Percentiles rank a stretch among this genome's conserved stretches.
phyloP scores from a whole-genome alignment of 92 coral and sea anemone genomes.

The Ricordea florida region DNA sequence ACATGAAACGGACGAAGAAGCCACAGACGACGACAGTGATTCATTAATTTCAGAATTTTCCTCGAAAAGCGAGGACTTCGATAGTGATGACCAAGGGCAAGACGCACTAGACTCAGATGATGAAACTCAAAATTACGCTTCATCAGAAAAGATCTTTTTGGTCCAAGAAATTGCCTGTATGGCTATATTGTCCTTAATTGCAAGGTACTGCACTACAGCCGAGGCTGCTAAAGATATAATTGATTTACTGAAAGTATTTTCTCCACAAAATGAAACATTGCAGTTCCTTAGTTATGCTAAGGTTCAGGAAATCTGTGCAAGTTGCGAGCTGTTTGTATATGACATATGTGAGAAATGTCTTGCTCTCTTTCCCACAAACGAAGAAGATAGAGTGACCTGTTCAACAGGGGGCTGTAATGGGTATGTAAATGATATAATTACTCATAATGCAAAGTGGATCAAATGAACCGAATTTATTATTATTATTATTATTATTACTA shows the following conservation, averaged over 20 bases:
- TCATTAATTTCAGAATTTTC: too few species aligned
- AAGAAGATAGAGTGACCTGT: constrained; percentile 8
- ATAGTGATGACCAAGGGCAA: neutral
- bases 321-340: constrained; percentile 30
- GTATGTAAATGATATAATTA: too few species aligned
- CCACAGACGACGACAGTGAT: too few species aligned
- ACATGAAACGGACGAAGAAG: too few species aligned
- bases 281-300: neutral
- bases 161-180: constrained; percentile 36
- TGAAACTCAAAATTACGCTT: too few species aligned
- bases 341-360: constrained; percentile 51
- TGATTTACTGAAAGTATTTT: constrained; percentile 18
- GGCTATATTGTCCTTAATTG: constrained; percentile 45
- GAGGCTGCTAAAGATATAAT: constrained; percentile 61
- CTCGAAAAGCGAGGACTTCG: too few species aligned
- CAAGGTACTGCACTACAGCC: constrained; percentile 49
- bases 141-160: neutral
- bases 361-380: constrained; percentile 18
- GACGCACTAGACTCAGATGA: neutral
- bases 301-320: constrained; percentile 55
- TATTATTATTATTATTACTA: too few species aligned
- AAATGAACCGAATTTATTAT: too few species aligned
- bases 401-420: constrained; percentile 44
- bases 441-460: too few species aligned
- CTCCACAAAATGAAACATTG: constrained; percentile 43